Base-by-base conservation (phyloP, 2,888 invertebrate genomes). In the Drosophila multiciliata region DNA sequence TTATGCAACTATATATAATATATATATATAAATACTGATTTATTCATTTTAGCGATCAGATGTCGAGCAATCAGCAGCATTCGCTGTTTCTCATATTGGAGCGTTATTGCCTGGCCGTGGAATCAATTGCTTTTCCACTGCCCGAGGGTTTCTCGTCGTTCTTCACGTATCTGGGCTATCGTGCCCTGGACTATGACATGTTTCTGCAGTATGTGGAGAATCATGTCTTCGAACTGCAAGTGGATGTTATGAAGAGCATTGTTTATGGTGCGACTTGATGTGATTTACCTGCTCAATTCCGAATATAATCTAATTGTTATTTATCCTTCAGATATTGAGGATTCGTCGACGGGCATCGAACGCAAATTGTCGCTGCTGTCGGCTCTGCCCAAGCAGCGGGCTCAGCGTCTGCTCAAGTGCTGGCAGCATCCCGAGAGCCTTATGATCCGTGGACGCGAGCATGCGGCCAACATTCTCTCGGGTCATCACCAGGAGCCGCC, bases 91-190 rank as follows among this genome's bases (percentile, higher is more conserved):
- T 96, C 75, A 94, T 96, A 35, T 93, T 98, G 78, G 98, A 98
- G 92, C 95, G 97, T 83, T 98, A 97, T 93, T 96, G 96, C 85
- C 94, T 96, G 82, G 96, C 97, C 1, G 95, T 96, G 23, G 97
- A 97, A 90, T 95, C 96, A 5, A 94, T 97, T 75, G 97, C 97
- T 36, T 98, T 96, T 92, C 97, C 97, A 0, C 93, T 97, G 78
- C 97, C 98, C 15, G 96, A 97, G 90, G 98, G 98, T 17, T 98
- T 98, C 92, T 96, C 96, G 23, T 97, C 98, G 6, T 98, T 97
- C 94, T 97, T 98, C 92, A 96, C 97, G 3, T 97, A 97, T 92
- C 94, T 98, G 62, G 98, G 97, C 1, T 97, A 97, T 93, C 94
- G 96, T 82, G 95, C 96, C 32, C 93, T 98, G 76, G 95, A 95